Percentiles rank a stretch among this genome's conserved stretches.
phyloP scores from a whole-genome alignment of 2,797 vertebrate genomes.

The Ptychadena robeensis region DNA sequence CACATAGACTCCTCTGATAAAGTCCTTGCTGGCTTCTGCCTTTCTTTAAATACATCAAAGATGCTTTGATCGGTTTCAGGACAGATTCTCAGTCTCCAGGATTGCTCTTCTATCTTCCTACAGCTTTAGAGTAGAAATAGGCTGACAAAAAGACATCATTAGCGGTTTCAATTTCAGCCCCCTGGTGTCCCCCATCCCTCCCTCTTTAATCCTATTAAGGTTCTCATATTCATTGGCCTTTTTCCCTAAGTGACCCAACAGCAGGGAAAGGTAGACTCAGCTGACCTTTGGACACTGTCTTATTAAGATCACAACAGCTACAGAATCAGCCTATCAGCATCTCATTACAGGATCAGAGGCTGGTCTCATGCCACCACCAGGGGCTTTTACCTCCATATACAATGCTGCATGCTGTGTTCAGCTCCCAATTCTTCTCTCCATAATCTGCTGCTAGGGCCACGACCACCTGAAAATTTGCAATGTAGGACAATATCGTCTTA shows the following conservation, averaged over 20 bases:
- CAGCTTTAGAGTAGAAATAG: slow-evolving; percentile 1
- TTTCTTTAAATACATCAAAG: slow-evolving; percentile 36
- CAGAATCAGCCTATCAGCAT: slow-evolving; percentile 17
- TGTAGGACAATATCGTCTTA: not conserved
- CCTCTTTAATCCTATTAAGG: slow-evolving; percentile 54
- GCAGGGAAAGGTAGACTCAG: slow-evolving; percentile 32
- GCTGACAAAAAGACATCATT: slow-evolving; percentile 52
- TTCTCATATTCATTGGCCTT: slow-evolving; percentile 20
- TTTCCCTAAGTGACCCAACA: slow-evolving; percentile 38
- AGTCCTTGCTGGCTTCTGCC: not conserved
- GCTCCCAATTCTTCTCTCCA: not conserved
- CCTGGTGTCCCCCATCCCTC: not conserved
- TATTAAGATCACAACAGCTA: slow-evolving; percentile 51
- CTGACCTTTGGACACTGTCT: slow-evolving; percentile 15
- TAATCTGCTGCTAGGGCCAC: not conserved
- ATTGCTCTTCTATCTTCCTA: not conserved
- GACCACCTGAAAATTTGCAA: slow-evolving; percentile 6
- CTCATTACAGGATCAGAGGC: slow-evolving; percentile 7
- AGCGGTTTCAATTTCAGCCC: slow-evolving; percentile 27
- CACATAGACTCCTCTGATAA: not conserved
- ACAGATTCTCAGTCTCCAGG: not conserved
- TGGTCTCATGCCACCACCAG: not conserved
- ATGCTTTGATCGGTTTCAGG: slow-evolving; percentile 17
- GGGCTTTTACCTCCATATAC: not conserved
- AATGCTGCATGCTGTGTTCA: not conserved